Evolutionary conservation across 2,797 vertebrate genomes (phyloP).

Genomic region (Acrossocheilus wenchowensis): DNA sequence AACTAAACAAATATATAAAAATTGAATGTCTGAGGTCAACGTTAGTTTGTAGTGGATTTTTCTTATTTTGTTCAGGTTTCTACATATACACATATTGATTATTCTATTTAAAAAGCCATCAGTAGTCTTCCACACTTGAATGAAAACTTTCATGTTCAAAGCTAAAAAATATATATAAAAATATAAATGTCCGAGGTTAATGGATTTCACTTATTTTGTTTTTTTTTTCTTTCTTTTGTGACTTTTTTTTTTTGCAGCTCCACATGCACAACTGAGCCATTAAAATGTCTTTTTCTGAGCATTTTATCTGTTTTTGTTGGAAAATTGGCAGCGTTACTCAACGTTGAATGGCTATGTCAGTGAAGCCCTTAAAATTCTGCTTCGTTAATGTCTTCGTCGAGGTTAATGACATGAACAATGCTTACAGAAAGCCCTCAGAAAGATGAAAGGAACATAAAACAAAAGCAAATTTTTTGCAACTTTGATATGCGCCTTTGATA

Average conservation of each 20-base stretch:
- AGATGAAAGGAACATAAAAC: constrained; percentile 79
- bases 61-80: too few relatives aligned
- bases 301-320: constrained; percentile 25
- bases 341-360: constrained; percentile 64
- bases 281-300: constrained; percentile 30
- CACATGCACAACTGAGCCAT: not conserved
- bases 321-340: constrained; percentile 40
- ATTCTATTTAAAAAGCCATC: not conserved
- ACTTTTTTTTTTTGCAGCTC: not conserved
- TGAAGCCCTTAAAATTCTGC: constrained; percentile 72
- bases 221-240: not conserved
- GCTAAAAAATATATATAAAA: not conserved
- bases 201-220: not conserved
- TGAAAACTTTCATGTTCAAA: not conserved
- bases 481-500: constrained; percentile 80
- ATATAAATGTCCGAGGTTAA: not conserved
- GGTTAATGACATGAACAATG: constrained; percentile 78
- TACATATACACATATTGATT: too few relatives aligned
- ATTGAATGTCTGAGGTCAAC: not conserved
- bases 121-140: too few relatives aligned
- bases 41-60: too few relatives aligned
- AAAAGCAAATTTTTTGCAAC: constrained; percentile 76
- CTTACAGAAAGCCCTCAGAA: constrained; percentile 72
- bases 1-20: not conserved
- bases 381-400: constrained; percentile 74